These are phyloP conservation scores for Pterois miles DNA, from an alignment of 2,797 vertebrate genomes.

Conservation along the genomic window DNA sequence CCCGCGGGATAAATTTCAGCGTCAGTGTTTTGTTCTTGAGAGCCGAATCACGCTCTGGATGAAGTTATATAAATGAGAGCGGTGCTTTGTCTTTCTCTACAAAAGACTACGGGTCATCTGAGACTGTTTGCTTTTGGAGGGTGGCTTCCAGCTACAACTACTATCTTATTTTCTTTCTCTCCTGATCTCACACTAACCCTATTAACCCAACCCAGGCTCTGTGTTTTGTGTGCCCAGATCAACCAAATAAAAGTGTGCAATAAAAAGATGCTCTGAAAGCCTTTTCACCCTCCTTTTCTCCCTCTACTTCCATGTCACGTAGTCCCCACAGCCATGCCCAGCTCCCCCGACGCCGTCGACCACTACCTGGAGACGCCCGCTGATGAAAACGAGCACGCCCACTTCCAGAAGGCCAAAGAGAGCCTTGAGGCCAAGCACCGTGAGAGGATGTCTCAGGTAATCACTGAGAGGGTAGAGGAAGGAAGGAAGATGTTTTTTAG, in stretches of 20 bases:
- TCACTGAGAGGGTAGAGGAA: not conserved
- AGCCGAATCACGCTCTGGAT: constrained; percentile 25
- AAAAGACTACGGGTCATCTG: constrained; percentile 43
- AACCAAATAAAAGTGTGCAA: not conserved
- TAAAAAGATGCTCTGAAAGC: not conserved
- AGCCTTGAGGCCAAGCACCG: constrained; percentile 96
- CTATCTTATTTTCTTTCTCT: constrained; percentile 26
- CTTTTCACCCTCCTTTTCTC: not conserved
- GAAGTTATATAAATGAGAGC: constrained; percentile 38
- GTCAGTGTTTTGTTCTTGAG: constrained; percentile 15
- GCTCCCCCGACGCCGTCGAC: constrained; percentile 93
- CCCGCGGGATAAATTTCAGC: constrained; percentile 19
- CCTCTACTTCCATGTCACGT: constrained; percentile 1
- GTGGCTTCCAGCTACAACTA: constrained; percentile 37
- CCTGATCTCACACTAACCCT: constrained; percentile 42
- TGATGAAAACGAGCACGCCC: constrained; percentile 95
- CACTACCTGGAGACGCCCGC: constrained; percentile 95
- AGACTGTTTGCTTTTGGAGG: constrained; percentile 39
- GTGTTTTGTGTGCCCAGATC: constrained; percentile 22
- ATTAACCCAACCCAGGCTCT: constrained; percentile 38
- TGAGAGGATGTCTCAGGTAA: constrained; percentile 96
- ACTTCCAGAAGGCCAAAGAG: constrained; percentile 98
- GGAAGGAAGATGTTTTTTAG: not conserved
- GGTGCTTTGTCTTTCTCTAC: constrained; percentile 45
- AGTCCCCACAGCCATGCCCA: constrained; percentile 95